Conservation (phyloP, 2,888 invertebrate species). For the Neoascia interrupta region DNA sequence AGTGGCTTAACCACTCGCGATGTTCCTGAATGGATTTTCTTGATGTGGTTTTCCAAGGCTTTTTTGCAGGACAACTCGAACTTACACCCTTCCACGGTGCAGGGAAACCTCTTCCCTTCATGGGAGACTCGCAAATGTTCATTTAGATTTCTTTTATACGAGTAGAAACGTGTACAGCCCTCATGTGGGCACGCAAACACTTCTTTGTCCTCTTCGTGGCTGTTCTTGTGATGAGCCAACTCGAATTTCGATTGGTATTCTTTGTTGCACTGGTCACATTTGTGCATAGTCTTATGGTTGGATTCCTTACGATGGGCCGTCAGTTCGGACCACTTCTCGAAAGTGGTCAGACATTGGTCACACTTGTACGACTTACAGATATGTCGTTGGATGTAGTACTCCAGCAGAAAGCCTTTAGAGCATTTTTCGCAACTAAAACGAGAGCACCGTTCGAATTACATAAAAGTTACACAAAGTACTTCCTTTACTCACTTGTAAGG, state of each 20-base stretch:
- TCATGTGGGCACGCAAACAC: slow-evolving; percentile 76
- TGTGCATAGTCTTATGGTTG: slow-evolving; percentile 61
- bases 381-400: slow-evolving; percentile 81
- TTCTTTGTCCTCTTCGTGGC: slow-evolving; percentile 53
- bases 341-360: slow-evolving; percentile 80
- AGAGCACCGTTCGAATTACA: neutral
- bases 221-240: slow-evolving; percentile 73
- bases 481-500: slow-evolving; percentile 72
- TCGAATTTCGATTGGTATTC: slow-evolving; percentile 69
- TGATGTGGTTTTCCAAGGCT: slow-evolving; percentile 17
- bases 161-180: slow-evolving; percentile 80
- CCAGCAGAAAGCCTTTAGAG: slow-evolving; percentile 80
- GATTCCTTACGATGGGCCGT: slow-evolving; percentile 78
- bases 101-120: slow-evolving; percentile 80
- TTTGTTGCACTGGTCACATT: slow-evolving; percentile 74
- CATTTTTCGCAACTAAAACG: slow-evolving; percentile 82
- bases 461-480: neutral
- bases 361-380: slow-evolving; percentile 78
- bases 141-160: slow-evolving; percentile 81
- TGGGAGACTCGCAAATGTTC: slow-evolving; percentile 82
- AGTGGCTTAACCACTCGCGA: neutral
- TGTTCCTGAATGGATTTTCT: slow-evolving; percentile 2
- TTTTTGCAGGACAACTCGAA: slow-evolving; percentile 11
- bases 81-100: slow-evolving; percentile 75
- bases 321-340: slow-evolving; percentile 80